Evolutionary conservation across 2,888 invertebrate species (phyloP).

Genomic region (Phania funesta): DNA sequence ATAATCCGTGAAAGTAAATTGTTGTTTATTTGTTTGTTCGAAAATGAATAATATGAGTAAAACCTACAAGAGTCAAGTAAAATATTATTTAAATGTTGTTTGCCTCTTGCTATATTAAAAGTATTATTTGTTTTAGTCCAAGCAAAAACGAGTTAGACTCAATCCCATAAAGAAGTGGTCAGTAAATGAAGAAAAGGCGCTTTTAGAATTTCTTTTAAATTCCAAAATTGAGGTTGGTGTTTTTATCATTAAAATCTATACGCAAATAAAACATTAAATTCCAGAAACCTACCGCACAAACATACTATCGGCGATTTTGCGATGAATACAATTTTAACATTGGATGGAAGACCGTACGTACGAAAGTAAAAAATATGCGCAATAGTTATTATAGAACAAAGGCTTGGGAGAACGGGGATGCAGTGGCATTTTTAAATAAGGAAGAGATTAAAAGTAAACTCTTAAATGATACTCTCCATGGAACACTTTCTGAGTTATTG

Average conservation of each 20-base stretch:
- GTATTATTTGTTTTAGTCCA: neutral
- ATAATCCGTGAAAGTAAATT: neutral
- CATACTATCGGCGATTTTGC: slow-evolving; percentile 3
- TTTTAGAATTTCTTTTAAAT: slow-evolving; percentile 5
- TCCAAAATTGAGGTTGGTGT: neutral
- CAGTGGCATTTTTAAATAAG: neutral
- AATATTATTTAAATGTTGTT: neutral
- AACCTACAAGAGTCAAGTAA: neutral
- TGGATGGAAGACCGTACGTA: slow-evolving; percentile 3
- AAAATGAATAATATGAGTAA: neutral
- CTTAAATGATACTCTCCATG: neutral
- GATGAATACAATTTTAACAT: neutral
- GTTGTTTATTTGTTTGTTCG: neutral
- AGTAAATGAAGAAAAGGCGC: neutral
- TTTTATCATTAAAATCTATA: neutral
- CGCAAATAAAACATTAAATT: neutral
- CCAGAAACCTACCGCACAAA: neutral
- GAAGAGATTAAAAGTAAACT: neutral
- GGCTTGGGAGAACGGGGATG: neutral
- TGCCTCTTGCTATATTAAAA: neutral
- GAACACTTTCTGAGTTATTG: neutral
- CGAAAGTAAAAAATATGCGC: slow-evolving; percentile 22
- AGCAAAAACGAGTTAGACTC: neutral
- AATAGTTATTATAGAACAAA: neutral
- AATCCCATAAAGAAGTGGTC: slow-evolving; percentile 8